Evolutionary conservation across 2,797 vertebrate species (phyloP).

Genomic region (Onychomys torridus): DNA sequence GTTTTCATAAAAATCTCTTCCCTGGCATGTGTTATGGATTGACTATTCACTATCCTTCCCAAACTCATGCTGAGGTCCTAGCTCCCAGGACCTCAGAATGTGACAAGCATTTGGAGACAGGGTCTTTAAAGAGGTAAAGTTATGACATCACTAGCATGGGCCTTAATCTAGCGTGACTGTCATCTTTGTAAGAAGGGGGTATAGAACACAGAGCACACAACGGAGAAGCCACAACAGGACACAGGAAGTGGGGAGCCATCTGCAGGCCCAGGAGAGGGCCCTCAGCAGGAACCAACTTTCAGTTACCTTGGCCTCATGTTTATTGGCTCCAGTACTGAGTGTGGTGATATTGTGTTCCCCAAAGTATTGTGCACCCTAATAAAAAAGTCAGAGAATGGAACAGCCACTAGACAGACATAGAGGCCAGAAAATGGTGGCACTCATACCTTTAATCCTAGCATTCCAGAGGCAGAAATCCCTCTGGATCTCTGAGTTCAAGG

Average conservation of each 20-base stretch:
- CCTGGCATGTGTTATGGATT: not conserved
- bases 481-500: too few relatives aligned
- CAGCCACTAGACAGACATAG: too few relatives aligned
- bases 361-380: too few relatives aligned
- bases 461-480: too few relatives aligned
- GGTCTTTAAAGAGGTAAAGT: not conserved
- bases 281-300: not conserved
- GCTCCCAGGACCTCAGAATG: not conserved
- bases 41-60: too few relatives aligned
- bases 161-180: not conserved
- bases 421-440: too few relatives aligned
- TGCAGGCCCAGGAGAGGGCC: not conserved
- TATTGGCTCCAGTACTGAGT: not conserved
- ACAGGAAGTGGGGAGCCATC: not conserved
- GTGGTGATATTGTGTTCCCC: too few relatives aligned
- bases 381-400: too few relatives aligned
- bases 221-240: not conserved
- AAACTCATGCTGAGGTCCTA: not conserved
- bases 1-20: not conserved
- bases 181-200: not conserved
- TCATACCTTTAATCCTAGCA: too few relatives aligned
- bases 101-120: not conserved
- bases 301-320: accelerated
- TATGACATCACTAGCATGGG: not conserved
- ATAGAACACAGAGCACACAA: not conserved